phyloP scores from a whole-genome alignment of 1,140 invertebrate genomes.

The Wasmannia auropunctata region DNA sequence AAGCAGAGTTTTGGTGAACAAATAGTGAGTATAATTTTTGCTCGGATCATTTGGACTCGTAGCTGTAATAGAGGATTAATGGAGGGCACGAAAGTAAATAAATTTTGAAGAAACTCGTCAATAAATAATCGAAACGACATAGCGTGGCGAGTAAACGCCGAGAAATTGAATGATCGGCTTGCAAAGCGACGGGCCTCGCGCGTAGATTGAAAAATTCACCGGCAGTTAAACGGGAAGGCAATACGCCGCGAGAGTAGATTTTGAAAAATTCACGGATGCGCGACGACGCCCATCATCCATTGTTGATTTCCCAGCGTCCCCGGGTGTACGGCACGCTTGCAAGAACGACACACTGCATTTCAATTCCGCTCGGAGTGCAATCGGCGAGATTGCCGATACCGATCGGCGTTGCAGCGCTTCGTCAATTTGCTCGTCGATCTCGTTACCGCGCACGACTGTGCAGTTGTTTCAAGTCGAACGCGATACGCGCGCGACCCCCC shows the following conservation, averaged over 20 bases:
- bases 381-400: conserved; percentile 66
- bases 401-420: conserved; percentile 50
- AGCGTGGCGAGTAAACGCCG: background rate
- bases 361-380: conserved; percentile 52
- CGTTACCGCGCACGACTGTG: conserved; percentile 16
- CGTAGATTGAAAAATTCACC: conserved; percentile 13
- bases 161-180: conserved; percentile 17
- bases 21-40: no score
- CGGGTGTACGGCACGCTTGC: conserved; percentile 14
- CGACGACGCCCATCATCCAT: background rate
- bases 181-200: background rate
- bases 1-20: no score
- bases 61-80: no score
- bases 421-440: conserved; percentile 63
- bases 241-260: conserved; percentile 30
- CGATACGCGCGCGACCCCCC: background rate
- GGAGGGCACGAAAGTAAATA: no score
- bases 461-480: conserved; percentile 32
- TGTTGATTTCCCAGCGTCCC: conserved; percentile 57
- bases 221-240: conserved; percentile 8
- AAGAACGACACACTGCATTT: conserved; percentile 52
- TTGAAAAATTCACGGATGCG: conserved; percentile 24
- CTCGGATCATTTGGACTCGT: no score
- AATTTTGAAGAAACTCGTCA: background rate
- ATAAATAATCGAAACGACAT: background rate